A percentile compares a stretch with the other conserved stretches of the same genome.
These are phyloP conservation scores for Eupithecia insigniata DNA, from an alignment of 2,888 invertebrate genomes.

Conservation along the genomic window DNA sequence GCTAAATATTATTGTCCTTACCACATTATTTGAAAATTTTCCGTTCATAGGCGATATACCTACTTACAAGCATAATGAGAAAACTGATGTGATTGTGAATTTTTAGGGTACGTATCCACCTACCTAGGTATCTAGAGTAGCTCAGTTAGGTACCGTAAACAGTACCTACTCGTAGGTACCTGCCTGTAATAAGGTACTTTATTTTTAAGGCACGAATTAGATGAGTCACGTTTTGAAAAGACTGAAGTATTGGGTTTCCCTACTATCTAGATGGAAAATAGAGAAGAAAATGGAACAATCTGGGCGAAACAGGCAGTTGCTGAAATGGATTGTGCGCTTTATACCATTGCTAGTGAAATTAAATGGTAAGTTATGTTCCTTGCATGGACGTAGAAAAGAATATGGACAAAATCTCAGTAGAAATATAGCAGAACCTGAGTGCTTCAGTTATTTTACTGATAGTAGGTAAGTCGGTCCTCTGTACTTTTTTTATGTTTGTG, in stretches of 20 bases:
- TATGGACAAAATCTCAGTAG: not conserved
- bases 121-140: too few relatives aligned
- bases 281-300: not conserved
- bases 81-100: not conserved
- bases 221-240: not conserved
- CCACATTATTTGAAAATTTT: too few relatives aligned
- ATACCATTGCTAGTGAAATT: slow-evolving; percentile 63
- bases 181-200: too few relatives aligned
- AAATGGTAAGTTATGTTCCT: slow-evolving; percentile 51
- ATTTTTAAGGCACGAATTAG: too few relatives aligned
- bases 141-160: too few relatives aligned
- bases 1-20: not conserved
- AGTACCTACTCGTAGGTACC: too few relatives aligned
- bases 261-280: slow-evolving; percentile 7
- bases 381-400: not conserved
- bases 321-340: slow-evolving; percentile 57
- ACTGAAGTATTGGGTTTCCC: not conserved
- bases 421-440: not conserved
- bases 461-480: not conserved
- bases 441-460: not conserved
- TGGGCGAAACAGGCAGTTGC: slow-evolving; percentile 36
- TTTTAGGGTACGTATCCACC: not conserved
- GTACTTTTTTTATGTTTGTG: too few relatives aligned
- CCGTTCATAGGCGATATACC: too few relatives aligned
- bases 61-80: too few relatives aligned